Conservation (phyloP, 2,113 vertebrate genomes). For the Brienomyrus brachyistius region DNA sequence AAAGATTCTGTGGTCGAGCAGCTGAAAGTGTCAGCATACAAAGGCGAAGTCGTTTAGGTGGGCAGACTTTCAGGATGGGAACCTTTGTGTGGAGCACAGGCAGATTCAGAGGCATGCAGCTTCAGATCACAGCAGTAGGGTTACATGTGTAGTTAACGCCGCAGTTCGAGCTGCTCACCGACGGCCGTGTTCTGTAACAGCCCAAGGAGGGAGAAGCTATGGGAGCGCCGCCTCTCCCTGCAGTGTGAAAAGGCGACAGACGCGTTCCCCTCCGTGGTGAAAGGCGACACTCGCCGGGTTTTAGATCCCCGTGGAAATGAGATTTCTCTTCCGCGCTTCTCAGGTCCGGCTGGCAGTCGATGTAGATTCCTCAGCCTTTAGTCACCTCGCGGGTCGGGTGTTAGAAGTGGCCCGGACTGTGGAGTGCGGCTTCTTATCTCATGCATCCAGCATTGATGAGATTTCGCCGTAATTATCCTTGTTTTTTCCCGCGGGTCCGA, state of each 20-base stretch:
- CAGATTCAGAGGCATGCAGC: not conserved
- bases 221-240: not conserved
- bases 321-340: not conserved
- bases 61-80: not conserved
- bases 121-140: not conserved
- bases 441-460: not conserved
- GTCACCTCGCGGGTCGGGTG: slow-evolving; percentile 24
- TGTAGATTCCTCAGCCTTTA: slow-evolving; percentile 14
- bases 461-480: not conserved
- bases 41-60: not conserved
- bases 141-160: not conserved
- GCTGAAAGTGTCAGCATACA: not conserved
- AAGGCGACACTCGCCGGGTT: not conserved
- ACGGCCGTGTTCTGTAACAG: not conserved
- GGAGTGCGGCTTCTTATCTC: not conserved
- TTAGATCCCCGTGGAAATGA: not conserved
- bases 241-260: not conserved
- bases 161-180: not conserved
- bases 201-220: not conserved
- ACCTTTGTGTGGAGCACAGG: not conserved
- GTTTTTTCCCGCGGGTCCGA: not conserved
- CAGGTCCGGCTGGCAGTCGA: slow-evolving; percentile 3
- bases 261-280: not conserved
- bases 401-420: slow-evolving; percentile 34
- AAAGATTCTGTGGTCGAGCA: not conserved